Evolutionary conservation across 2,113 vertebrate species (phyloP).

Genomic region (Collichthys lucidus): DNA sequence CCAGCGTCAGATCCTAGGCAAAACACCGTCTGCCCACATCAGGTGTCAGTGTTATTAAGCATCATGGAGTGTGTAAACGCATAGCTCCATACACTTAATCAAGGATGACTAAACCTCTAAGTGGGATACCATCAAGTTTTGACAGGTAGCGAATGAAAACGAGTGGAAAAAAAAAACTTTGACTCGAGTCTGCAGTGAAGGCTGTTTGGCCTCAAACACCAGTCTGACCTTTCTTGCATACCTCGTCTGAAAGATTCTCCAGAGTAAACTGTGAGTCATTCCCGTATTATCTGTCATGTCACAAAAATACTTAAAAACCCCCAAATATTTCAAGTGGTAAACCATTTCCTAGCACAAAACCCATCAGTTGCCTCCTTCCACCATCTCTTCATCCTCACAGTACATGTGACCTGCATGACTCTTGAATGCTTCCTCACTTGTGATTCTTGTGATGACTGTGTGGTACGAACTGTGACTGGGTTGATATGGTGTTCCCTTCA

Average conservation of each 20-base stretch:
- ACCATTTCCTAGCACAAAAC: not conserved
- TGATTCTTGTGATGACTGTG: conserved; percentile 72
- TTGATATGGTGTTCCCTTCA: conserved; percentile 47
- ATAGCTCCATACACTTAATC: conserved; percentile 62
- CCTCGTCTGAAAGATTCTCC: conserved; percentile 30
- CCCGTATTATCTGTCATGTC: not conserved
- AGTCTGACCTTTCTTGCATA: conserved; percentile 3
- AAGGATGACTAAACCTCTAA: conserved; percentile 32
- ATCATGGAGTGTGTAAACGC: conserved; percentile 5
- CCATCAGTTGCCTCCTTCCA: conserved; percentile 68
- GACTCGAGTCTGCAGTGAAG: conserved; percentile 38
- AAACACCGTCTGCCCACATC: not conserved
- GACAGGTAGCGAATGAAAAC: conserved; percentile 14
- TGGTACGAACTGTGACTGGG: conserved; percentile 61
- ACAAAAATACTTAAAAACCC: conserved; percentile 11
- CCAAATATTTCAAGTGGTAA: conserved; percentile 16
- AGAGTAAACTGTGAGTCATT: conserved; percentile 6
- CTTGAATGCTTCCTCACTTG: conserved; percentile 75
- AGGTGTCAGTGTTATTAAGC: conserved; percentile 25
- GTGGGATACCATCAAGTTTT: conserved; percentile 55
- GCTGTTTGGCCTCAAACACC: conserved; percentile 57
- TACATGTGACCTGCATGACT: conserved; percentile 81
- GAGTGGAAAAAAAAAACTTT: conserved; percentile 42
- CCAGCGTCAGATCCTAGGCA: not conserved
- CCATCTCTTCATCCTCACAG: conserved; percentile 80